Conservation (phyloP, 53 echinoderm and acorn worm genomes). For the Pentamera pediparva region DNA sequence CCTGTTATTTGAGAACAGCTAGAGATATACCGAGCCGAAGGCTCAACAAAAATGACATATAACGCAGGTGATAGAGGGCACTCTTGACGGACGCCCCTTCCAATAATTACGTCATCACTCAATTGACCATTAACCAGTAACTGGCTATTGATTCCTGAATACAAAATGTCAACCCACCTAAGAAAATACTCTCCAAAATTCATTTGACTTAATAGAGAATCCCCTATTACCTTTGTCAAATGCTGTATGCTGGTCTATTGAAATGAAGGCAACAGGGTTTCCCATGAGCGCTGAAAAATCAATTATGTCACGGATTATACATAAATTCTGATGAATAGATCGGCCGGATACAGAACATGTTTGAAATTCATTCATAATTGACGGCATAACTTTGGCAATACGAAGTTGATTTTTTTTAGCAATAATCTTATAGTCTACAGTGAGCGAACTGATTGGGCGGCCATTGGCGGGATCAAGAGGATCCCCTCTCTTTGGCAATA, state of each 20-base stretch:
- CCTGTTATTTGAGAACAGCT: neutral
- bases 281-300: neutral
- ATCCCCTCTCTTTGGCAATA: no score
- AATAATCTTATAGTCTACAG: slow-evolving; percentile 51
- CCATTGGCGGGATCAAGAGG: slow-evolving; percentile 35
- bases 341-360: slow-evolving; percentile 48
- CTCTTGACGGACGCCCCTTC: slow-evolving; percentile 36
- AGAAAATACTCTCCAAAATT: slow-evolving; percentile 28
- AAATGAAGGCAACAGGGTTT: slow-evolving; percentile 23
- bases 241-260: slow-evolving; percentile 42
- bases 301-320: slow-evolving; percentile 32
- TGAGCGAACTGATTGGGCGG: slow-evolving; percentile 46
- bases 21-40: slow-evolving; percentile 30
- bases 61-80: slow-evolving; percentile 31
- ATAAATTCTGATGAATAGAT: slow-evolving; percentile 44
- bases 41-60: slow-evolving; percentile 42
- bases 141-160: slow-evolving; percentile 25
- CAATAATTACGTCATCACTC: neutral
- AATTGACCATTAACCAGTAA: slow-evolving; percentile 23
- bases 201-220: slow-evolving; percentile 13
- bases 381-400: neutral
- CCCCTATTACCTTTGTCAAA: slow-evolving; percentile 41
- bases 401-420: slow-evolving; percentile 33
- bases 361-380: slow-evolving; percentile 23
- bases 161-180: slow-evolving; percentile 35